Conservation (phyloP, 2,113 vertebrate genomes). For the Microcebus murinus region DNA sequence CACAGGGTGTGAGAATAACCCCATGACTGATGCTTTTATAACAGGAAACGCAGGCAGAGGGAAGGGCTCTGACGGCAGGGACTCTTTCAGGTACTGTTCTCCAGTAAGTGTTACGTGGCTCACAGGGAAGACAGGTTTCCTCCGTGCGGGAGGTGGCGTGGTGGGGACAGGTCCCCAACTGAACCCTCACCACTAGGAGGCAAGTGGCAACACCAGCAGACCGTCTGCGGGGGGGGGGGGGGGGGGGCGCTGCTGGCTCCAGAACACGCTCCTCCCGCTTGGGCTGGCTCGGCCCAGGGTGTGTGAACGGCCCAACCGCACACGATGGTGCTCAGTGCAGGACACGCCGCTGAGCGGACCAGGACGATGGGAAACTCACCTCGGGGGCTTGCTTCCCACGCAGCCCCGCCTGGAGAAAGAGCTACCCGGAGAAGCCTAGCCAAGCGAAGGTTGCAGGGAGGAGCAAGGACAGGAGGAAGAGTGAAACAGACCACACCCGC, state of each 20-base stretch:
- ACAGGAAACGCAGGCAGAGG: neutral
- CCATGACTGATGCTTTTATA: no score
- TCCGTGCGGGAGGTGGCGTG: neutral
- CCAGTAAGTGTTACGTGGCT: neutral
- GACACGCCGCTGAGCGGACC: no score
- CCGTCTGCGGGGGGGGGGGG: neutral
- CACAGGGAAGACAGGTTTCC: neutral
- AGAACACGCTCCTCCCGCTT: neutral
- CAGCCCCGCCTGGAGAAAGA: neutral
- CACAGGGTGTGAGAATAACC: neutral
- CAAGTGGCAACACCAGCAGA: neutral
- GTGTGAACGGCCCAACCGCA: neutral
- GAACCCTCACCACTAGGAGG: neutral
- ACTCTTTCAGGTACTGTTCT: neutral
- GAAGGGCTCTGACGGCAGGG: neutral
- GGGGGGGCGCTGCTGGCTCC: rapidly evolving
- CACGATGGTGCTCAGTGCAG: neutral
- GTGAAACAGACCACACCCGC: neutral
- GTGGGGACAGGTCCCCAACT: neutral
- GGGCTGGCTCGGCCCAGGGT: neutral
- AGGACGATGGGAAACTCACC: neutral
- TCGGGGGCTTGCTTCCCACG: neutral
- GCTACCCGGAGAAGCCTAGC: neutral
- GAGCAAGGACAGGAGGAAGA: neutral
- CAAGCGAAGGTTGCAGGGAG: rapidly evolving